Evolutionary conservation across 1,140 invertebrate genomes (phyloP), one percentile per base, ranked within the genome.

Genomic region (honey bee (Apis mellifera)): DNA sequence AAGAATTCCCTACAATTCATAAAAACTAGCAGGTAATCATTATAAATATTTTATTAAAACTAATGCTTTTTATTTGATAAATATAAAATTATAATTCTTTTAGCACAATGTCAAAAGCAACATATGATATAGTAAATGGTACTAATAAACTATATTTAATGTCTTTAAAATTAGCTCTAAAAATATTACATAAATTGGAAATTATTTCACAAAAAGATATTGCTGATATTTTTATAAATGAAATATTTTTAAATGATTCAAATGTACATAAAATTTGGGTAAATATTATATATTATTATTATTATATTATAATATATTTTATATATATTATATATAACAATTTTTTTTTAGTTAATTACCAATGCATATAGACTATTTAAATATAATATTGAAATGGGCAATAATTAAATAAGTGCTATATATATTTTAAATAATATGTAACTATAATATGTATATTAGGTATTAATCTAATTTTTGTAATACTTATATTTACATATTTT

Each of bases 1-100:
- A 54, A 85, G 0, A 62, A 88, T 64, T 65, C 79, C 3, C 2
- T 62, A 32, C n/a, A 89, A 64, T 87, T 91, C 75, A 59, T 50
- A 69, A 52, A 85, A 75, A 54, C 86, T 2, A 85, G 88, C 48
- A 70, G 79, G 91, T 92, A 85, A 88, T 71, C 68, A 71, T 42
- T 57, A 66, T n/a, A 32, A 19, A 15, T 50, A 23, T 48, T 15
- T 32, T 73, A 19, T 52, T 62, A 52, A 17, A 60, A 76, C 15
- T 48, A 21, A 59, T 15, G 17, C 1, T 50, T 48, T 71, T n/a
- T 26, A n/a, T 21, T 11, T 17, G n/a, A 9, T 55, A 9, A 59
- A 69, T 60, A 17, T 32, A 64, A 21, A 21, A 66, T 0, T 42
- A 69, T n/a, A 50, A 23, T 50, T 42, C 81, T 52, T 89, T 78